Evolutionary conservation across 2,797 vertebrate genomes (phyloP), one percentile per base, ranked within the genome.

Genomic region (Acanthurus leucopareius): DNA sequence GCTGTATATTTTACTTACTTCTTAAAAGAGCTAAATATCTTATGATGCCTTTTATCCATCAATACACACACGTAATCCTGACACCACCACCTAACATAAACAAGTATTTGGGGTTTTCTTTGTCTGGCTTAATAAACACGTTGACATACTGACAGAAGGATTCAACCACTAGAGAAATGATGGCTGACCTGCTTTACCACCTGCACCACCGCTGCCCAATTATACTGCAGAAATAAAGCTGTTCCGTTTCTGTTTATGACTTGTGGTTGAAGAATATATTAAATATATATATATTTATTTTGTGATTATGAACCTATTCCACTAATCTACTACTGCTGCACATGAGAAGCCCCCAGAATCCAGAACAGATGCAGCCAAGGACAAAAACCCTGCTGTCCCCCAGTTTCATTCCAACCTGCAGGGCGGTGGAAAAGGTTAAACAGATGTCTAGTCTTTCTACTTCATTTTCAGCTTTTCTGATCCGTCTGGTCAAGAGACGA

Each of bases 331-430:
- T n/a, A 10, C 42, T 60, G 65, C 2, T 1, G 42, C 65, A 52
- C 49, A 28, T 15, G 10, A 22, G 2, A 2, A 32, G 54, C 5
- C 44, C 75, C n/a, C 5, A 42, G 58, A 63, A 48, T 49, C 67
- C 17, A 58, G 19, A 72, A 59, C n/a, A 69, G 40, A 38, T 60
- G 10, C 53, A 53, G 42, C 22, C 56, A 71, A 73, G 59, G n/a
- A 38, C 47, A 40, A 61, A 53, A 47, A 15, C 49, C 73, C 40
- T 51, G 38, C 57, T 57, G 57, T 47, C 53, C 32, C 28, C 16
- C 28, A 52, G 20, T 40, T 17, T 52, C 45, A 25, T 45, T 49
- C 32, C 19, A 45, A 64, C 13, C 69, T 69, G 7, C 56, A 40
- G 9, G 4, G 19, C 4, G 4, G 38, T n/a, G 6, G 22, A 13